These are phyloP conservation scores for Anguilla pacifica DNA, from an alignment of 2,797 vertebrate species.

Conservation along the genomic window DNA sequence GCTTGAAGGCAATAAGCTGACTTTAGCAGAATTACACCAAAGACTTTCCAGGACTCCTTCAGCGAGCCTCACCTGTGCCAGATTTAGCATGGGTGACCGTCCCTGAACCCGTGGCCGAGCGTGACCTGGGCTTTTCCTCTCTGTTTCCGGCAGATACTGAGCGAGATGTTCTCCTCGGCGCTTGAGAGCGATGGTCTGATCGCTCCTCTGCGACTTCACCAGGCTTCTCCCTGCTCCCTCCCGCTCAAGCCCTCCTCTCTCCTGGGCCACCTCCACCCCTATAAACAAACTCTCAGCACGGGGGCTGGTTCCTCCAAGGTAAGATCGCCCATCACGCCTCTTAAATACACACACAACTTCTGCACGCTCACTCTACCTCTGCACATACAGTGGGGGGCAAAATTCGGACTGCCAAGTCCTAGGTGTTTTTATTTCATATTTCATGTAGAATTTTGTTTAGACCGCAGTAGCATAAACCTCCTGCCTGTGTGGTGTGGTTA, in stretches of 20 bases:
- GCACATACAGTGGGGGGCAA: not conserved
- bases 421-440: not conserved
- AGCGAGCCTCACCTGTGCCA: not conserved
- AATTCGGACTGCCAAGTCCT: too few species aligned
- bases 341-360: not conserved
- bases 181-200: slow-evolving; percentile 73
- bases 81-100: not conserved
- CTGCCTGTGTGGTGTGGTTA: slow-evolving; percentile 24
- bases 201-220: slow-evolving; percentile 63
- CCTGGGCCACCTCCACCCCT: slow-evolving; percentile 60
- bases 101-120: not conserved
- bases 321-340: slow-evolving; percentile 1
- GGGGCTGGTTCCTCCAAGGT: slow-evolving; percentile 70
- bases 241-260: slow-evolving; percentile 66
- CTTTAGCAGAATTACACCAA: too few species aligned
- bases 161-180: slow-evolving; percentile 79
- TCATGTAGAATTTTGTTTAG: not conserved
- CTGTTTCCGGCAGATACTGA: slow-evolving; percentile 70
- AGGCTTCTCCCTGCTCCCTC: slow-evolving; percentile 50
- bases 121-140: not conserved
- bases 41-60: not conserved
- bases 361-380: not conserved
- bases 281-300: slow-evolving; percentile 58
- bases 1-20: too few species aligned
- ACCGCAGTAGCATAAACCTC: not conserved